These are phyloP conservation scores for Dasypogon diadema DNA, from an alignment of 2,888 invertebrate genomes.

Conservation along the genomic window DNA sequence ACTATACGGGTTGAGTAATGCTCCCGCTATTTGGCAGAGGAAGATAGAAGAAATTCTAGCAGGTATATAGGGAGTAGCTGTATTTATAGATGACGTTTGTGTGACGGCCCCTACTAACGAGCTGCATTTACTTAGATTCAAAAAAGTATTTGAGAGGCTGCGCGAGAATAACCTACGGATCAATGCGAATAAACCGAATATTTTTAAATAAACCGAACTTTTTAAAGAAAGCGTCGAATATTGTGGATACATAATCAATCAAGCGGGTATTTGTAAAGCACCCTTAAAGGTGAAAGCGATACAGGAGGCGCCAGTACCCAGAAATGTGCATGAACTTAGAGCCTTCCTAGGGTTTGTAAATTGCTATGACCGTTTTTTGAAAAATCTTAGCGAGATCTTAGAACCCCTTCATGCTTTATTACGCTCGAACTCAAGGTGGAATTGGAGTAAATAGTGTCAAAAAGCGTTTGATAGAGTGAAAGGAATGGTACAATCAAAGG, in stretches of 20 bases:
- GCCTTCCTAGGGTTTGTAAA: background rate
- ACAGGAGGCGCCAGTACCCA: background rate
- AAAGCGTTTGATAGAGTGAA: conserved; percentile 56
- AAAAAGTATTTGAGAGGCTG: background rate
- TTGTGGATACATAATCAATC: background rate
- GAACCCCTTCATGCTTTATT: conserved; percentile 54
- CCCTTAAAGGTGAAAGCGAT: background rate
- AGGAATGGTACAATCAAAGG: conserved; percentile 32
- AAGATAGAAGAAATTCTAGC: background rate
- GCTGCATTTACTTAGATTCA: background rate
- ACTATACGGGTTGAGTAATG: too few species aligned
- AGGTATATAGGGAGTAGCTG: background rate
- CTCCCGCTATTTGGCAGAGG: background rate
- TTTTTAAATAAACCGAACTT: too few species aligned
- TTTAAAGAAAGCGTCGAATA: background rate
- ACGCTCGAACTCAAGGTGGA: conserved; percentile 53
- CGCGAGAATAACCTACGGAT: conserved; percentile 47
- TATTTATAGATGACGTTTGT: background rate
- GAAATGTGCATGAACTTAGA: background rate
- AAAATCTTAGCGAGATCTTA: conserved; percentile 53
- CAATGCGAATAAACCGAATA: conserved; percentile 52
- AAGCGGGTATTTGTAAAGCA: background rate
- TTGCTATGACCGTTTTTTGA: conserved; percentile 53
- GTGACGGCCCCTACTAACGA: background rate
- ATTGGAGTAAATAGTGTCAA: conserved; percentile 55